Evolutionary conservation across 2,113 vertebrate species (phyloP).

Genomic region (Eurypyga helias): DNA sequence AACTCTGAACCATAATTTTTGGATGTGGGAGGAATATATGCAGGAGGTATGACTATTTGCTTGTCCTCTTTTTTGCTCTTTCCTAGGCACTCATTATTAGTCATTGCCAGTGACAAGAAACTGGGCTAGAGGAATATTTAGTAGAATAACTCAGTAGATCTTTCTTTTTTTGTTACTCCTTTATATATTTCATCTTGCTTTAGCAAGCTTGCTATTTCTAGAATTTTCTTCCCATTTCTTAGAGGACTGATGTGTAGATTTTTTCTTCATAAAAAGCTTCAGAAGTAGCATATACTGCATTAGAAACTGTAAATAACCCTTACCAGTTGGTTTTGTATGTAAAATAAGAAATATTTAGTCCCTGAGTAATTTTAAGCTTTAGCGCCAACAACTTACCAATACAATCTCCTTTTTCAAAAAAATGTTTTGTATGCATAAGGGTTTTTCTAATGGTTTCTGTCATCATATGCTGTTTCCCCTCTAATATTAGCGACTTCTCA

Average conservation of each 20-base stretch:
- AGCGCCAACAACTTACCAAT: neutral
- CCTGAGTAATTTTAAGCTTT: neutral
- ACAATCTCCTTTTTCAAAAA: slow-evolving; percentile 11
- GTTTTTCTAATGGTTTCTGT: slow-evolving; percentile 33
- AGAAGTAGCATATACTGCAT: neutral
- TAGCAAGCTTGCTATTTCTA: neutral
- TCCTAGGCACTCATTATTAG: neutral
- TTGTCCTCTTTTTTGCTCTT: neutral
- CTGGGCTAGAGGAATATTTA: neutral
- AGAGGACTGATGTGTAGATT: neutral
- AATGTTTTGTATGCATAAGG: neutral
- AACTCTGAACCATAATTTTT: neutral
- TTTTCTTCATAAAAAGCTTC: neutral
- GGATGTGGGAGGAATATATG: neutral
- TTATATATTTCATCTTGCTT: neutral
- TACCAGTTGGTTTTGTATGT: neutral
- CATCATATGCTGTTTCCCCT: neutral
- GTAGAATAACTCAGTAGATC: neutral
- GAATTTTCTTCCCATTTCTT: neutral
- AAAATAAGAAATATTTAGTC: neutral
- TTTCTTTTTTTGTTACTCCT: neutral
- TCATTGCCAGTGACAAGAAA: slow-evolving; percentile 21
- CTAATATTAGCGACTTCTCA: neutral
- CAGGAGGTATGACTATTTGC: neutral
- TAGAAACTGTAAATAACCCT: neutral